phyloP scores from a whole-genome alignment of 2,113 vertebrate species.

The Thamnophis sirtalis region DNA sequence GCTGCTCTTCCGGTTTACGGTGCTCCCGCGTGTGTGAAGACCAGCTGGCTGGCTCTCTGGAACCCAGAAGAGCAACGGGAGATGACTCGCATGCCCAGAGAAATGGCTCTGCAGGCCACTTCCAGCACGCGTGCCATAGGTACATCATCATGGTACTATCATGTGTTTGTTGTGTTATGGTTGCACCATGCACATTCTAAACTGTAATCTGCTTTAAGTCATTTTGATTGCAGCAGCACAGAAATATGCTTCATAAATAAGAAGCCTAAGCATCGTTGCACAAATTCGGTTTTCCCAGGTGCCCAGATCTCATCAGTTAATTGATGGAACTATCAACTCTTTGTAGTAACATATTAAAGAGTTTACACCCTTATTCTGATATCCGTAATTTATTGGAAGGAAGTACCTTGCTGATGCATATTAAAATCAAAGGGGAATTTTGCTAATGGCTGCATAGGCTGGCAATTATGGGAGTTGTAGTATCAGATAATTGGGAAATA shows the following conservation, averaged over 20 bases:
- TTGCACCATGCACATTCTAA: neutral
- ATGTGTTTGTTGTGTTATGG: neutral
- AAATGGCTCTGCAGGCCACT: too few species aligned
- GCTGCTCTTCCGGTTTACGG: too few species aligned
- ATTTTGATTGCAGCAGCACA: neutral
- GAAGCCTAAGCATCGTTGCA: neutral
- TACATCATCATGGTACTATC: neutral
- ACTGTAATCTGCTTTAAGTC: neutral
- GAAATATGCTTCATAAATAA: neutral
- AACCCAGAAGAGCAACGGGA: too few species aligned
- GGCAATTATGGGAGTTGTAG: neutral
- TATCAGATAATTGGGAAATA: neutral
- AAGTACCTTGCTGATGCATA: neutral
- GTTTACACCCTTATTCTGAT: neutral
- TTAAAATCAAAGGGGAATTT: neutral
- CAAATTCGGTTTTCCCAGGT: neutral
- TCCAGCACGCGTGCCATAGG: too few species aligned
- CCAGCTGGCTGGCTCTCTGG: too few species aligned
- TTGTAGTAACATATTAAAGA: neutral
- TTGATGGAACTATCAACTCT: neutral
- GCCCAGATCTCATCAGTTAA: neutral
- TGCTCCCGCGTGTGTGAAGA: too few species aligned
- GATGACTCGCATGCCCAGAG: too few species aligned
- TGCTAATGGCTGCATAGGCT: neutral
- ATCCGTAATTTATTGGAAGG: neutral